These are phyloP conservation scores for Ceryle rudis DNA, from an alignment of 2,797 vertebrate species.

Conservation along the genomic window DNA sequence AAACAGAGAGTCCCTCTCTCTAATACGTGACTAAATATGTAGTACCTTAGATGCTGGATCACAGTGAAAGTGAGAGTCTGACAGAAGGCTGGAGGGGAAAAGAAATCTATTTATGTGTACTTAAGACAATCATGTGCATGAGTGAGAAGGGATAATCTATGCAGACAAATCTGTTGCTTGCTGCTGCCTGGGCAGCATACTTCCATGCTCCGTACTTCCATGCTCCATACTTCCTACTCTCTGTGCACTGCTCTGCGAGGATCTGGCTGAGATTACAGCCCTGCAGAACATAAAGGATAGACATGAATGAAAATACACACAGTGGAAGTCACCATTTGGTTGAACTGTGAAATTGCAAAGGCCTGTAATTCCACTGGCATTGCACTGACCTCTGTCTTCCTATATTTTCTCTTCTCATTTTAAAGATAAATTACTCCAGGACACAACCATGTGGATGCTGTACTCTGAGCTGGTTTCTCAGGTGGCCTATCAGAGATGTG, in stretches of 20 bases:
- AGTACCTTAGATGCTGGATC: not conserved
- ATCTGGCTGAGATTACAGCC: not conserved
- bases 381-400: not conserved
- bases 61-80: conserved; percentile 11
- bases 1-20: not conserved
- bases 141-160: conserved; percentile 11
- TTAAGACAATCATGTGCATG: conserved; percentile 1
- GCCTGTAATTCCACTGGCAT: not conserved
- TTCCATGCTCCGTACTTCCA: not conserved
- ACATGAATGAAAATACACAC: not conserved
- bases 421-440: not conserved
- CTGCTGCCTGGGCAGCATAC: not conserved
- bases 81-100: conserved; percentile 6
- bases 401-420: not conserved
- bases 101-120: conserved; percentile 11
- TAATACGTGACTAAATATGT: not conserved
- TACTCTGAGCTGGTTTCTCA: not conserved
- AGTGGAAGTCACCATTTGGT: not conserved
- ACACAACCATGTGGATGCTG: not conserved
- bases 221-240: not conserved
- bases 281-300: not conserved
- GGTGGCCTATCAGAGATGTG: not conserved
- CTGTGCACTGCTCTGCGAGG: not conserved
- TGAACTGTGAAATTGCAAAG: not conserved
- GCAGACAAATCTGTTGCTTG: not conserved